Base-by-base conservation (phyloP, 2,113 vertebrate genomes). In the Seriola aureovittata region DNA sequence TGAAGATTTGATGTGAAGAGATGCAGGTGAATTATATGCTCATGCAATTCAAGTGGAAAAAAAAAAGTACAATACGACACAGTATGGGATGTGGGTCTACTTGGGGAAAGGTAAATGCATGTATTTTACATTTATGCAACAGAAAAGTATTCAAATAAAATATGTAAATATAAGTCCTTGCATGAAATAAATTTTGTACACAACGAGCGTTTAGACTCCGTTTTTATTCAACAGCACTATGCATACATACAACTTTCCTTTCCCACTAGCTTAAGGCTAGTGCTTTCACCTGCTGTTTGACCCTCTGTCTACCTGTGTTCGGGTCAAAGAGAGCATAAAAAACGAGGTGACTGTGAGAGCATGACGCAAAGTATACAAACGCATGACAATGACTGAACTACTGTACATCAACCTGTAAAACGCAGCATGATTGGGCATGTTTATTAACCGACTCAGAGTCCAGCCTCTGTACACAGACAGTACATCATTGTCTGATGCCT, bases 171-270 rank as follows among this genome's bases (percentile, higher is more conserved):
- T 92, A 94, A 96, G 90, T 95, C 96, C 95, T 93, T 98, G 97
- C 98, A 99, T 99, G 98, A 98, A 99, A 99, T 99, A 98, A 98
- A 99, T 99, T 97, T 98, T 99, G 94, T 98, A 97, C 88, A 93
- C 93, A 95, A 96, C 64, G 84, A 92, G 92, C 60, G 79, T 93
- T 94, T 93, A 95, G 94, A 93, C 93, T 96, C 91, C 89, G 92
- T 94, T 94, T 92, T 95, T 94, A 73, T 95, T 95, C 92, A 92
- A 86, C 93, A 91, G 90, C 89, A 95, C 92, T 19, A 91, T 90
- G 86, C 92, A 93, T 86, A 93, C 93, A 94, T 81, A 89, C 90
- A 80, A 89, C 84, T 75, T 75, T 82, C 66, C 76, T 85, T 82
- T 90, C 71, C 50, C n/a, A 71, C 87, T 88, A 79, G 85, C 86